Evolutionary conservation across 2,888 invertebrate genomes (phyloP).

Genomic region (Leptinotarsa haldemani): DNA sequence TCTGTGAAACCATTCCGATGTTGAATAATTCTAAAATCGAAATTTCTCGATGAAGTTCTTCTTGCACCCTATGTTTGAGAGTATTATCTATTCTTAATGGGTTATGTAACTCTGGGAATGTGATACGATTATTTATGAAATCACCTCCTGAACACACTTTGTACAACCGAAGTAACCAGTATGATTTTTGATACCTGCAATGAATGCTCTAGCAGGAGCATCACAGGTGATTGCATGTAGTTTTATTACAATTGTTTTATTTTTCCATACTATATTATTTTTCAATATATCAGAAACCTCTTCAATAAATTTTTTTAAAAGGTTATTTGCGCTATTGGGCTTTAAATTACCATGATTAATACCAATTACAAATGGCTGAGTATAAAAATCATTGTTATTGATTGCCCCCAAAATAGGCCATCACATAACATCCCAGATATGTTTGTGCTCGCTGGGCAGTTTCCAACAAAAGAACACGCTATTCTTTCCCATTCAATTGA

Average conservation of each 20-base stretch:
- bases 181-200: neutral
- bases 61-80: too few species aligned
- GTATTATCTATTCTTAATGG: too few species aligned
- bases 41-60: too few species aligned
- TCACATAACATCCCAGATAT: too few species aligned
- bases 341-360: conserved; percentile 5
- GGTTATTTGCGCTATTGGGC: neutral
- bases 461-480: too few species aligned
- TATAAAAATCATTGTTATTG: neutral
- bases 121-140: too few species aligned
- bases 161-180: neutral
- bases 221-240: neutral
- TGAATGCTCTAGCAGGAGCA: conserved; percentile 11
- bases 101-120: too few species aligned
- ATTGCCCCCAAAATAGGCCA: conserved; percentile 6
- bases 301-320: conserved; percentile 6
- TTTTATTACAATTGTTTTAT: neutral
- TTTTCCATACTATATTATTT: neutral
- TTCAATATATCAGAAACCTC: neutral
- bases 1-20: too few species aligned
- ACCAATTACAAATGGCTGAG: conserved; percentile 16
- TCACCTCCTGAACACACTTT: too few species aligned
- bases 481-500: too few species aligned
- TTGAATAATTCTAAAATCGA: too few species aligned
- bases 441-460: too few species aligned